Conservation (phyloP, 2,797 vertebrate genomes). For the Acipenser oxyrinchus region DNA sequence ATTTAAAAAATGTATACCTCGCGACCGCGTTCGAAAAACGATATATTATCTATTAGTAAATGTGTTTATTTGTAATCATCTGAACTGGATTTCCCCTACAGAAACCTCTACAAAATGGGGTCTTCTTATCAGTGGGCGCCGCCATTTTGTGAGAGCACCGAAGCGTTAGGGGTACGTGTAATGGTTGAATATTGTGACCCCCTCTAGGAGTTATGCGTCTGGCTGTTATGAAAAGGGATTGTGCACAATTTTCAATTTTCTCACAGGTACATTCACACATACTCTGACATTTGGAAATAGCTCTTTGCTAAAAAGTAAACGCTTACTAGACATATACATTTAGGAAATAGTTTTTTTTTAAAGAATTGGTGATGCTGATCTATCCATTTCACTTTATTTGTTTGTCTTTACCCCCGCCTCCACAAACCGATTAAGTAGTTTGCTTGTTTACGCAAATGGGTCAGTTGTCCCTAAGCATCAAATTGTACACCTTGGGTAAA, state of each 20-base stretch:
- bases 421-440: too few species aligned
- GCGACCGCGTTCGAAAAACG: not conserved
- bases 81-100: not conserved
- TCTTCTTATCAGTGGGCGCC: conserved; percentile 78
- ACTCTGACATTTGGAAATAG: too few species aligned
- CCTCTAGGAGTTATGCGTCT: conserved; percentile 83
- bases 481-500: too few species aligned
- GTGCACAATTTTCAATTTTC: conserved; percentile 61
- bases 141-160: conserved; percentile 94
- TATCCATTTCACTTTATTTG: not conserved
- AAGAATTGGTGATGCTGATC: not conserved
- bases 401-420: too few species aligned
- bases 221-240: conserved; percentile 73
- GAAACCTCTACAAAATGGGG: conserved; percentile 80
- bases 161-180: conserved; percentile 74
- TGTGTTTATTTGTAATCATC: not conserved
- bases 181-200: conserved; percentile 87
- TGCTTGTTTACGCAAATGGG: too few species aligned
- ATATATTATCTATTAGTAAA: not conserved
- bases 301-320: conserved; percentile 27
- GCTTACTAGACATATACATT: conserved; percentile 3
- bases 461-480: too few species aligned
- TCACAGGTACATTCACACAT: conserved; percentile 3
- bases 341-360: not conserved
- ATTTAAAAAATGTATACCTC: too few species aligned